These are phyloP conservation scores for Spheniscus mendiculus DNA, from an alignment of 2,113 vertebrate species.

Conservation along the genomic window DNA sequence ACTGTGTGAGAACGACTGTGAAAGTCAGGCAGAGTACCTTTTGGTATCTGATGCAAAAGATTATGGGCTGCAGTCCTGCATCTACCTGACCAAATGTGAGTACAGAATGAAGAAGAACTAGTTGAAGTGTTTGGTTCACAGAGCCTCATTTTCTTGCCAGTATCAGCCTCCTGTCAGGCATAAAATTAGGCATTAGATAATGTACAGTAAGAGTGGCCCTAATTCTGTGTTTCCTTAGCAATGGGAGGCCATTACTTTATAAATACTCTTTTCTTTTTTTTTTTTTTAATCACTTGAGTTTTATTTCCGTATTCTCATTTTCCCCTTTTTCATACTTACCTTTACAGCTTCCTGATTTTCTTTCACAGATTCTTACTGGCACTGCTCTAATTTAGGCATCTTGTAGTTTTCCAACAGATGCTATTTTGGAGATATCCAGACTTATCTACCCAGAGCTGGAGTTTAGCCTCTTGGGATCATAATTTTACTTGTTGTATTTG, in stretches of 20 bases:
- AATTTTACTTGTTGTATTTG: neutral
- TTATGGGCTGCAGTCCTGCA: neutral
- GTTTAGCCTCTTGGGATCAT: neutral
- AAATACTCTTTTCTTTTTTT: neutral
- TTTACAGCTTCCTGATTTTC: neutral
- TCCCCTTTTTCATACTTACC: neutral
- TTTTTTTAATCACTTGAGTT: neutral
- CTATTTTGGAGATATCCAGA: neutral
- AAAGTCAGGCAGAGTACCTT: neutral
- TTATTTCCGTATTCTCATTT: neutral
- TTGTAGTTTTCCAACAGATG: neutral
- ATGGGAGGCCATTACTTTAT: neutral
- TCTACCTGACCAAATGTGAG: neutral
- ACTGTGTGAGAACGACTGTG: neutral
- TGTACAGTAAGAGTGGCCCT: neutral
- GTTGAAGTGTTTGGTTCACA: neutral
- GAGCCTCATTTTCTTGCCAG: neutral
- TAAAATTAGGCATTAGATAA: neutral
- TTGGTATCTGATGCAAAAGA: neutral
- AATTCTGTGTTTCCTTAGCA: neutral
- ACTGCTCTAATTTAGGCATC: neutral
- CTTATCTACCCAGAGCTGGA: neutral
- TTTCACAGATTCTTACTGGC: neutral
- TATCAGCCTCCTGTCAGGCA: neutral
- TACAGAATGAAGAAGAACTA: neutral